A percentile compares a stretch with the other conserved stretches of the same genome.
These are phyloP conservation scores for Pseudocheirus occidentalis DNA, from an alignment of 2,797 vertebrate genomes.

Conservation along the genomic window DNA sequence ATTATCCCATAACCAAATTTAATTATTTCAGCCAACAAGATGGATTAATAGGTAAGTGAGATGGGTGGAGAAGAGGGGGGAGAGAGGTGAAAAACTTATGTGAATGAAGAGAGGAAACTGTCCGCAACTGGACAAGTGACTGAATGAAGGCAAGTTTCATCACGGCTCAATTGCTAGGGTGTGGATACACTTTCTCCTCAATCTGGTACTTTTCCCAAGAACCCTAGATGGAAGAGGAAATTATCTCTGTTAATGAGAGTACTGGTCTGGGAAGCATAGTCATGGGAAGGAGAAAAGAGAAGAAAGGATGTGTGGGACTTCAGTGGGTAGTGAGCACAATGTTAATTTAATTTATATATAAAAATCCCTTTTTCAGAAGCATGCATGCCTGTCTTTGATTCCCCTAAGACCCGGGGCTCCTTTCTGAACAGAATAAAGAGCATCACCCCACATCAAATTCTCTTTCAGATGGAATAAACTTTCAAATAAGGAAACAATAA, in stretches of 20 bases:
- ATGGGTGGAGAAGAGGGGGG: background rate
- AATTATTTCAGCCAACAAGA: background rate
- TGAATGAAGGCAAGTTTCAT: background rate
- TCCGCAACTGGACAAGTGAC: background rate
- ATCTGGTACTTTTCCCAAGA: background rate
- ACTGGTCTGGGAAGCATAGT: background rate
- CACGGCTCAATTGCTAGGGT: background rate
- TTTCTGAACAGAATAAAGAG: background rate
- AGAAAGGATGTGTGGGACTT: background rate
- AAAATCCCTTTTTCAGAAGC: background rate
- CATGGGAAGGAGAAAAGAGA: background rate
- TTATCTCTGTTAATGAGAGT: background rate
- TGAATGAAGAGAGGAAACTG: background rate
- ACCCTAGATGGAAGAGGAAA: background rate
- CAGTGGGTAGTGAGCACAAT: background rate
- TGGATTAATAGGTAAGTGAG: background rate
- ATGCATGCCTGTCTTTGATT: background rate
- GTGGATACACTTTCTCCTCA: background rate
- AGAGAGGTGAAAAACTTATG: background rate
- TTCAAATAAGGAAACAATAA: background rate
- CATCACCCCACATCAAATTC: background rate
- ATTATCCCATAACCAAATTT: background rate
- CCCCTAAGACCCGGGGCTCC: background rate
- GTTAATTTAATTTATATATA: background rate
- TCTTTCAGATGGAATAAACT: background rate